These are phyloP conservation scores for Timema podura DNA, from an alignment of 2,888 invertebrate species.

Conservation along the genomic window DNA sequence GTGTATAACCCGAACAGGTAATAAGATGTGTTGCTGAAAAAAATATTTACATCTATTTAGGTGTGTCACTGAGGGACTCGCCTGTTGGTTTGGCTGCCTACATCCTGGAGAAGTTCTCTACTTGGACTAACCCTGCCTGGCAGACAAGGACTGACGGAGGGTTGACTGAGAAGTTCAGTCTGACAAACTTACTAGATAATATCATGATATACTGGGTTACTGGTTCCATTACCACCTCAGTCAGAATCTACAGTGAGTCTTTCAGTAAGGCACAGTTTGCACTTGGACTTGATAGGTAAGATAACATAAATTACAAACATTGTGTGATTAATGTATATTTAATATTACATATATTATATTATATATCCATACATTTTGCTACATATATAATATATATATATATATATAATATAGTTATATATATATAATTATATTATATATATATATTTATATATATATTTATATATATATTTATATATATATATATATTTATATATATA, in stretches of 20 bases:
- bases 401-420: too few species aligned
- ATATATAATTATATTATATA: too few species aligned
- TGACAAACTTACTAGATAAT: conserved; percentile 51
- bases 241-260: conserved; percentile 47
- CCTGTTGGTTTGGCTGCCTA: conserved; percentile 53
- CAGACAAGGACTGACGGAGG: conserved; percentile 45
- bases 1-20: too few species aligned
- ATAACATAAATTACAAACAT: not conserved
- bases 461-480: not conserved
- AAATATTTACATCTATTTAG: too few species aligned
- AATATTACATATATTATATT: not conserved
- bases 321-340: not conserved
- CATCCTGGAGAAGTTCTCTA: conserved; percentile 53
- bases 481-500: too few species aligned
- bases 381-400: too few species aligned
- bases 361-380: too few species aligned
- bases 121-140: conserved; percentile 44
- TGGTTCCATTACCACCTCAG: conserved; percentile 45
- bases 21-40: too few species aligned
- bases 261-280: conserved; percentile 21
- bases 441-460: not conserved
- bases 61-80: conserved; percentile 44
- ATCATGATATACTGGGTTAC: conserved; percentile 53
- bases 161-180: conserved; percentile 44
- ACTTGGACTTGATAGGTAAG: conserved; percentile 21